Evolutionary conservation across 2,797 vertebrate genomes (phyloP).

Genomic region (Xiphorhynchus erythropygius): DNA sequence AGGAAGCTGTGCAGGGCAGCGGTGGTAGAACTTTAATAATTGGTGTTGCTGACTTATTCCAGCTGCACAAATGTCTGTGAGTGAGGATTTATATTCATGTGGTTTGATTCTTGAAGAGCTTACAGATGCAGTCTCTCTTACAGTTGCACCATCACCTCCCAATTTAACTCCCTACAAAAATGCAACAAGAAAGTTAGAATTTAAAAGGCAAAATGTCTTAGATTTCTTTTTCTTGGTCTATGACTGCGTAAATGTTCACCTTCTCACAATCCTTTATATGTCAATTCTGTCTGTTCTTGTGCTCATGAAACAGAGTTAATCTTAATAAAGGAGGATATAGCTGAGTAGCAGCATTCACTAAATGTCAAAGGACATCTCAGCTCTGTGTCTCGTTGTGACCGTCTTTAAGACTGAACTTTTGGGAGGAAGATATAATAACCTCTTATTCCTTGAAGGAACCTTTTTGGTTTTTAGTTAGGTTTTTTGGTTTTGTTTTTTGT

Average conservation of each 20-base stretch:
- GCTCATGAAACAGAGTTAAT: background rate
- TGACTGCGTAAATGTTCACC: background rate
- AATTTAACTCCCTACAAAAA: background rate
- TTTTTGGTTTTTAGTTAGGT: background rate
- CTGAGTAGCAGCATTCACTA: background rate
- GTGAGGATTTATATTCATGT: background rate
- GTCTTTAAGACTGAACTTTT: background rate
- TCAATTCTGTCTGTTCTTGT: background rate
- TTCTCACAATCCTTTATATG: background rate
- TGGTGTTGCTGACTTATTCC: background rate
- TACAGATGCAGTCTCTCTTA: background rate
- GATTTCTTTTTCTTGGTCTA: background rate
- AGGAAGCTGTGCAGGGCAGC: background rate
- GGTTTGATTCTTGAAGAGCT: background rate
- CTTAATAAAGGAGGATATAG: background rate
- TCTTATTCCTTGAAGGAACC: background rate
- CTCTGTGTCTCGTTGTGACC: background rate
- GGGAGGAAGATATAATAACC: background rate
- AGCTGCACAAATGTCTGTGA: background rate
- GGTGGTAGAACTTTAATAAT: background rate
- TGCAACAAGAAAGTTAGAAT: background rate
- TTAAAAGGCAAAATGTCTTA: background rate
- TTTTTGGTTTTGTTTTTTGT: background rate
- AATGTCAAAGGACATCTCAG: background rate
- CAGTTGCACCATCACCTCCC: accelerated